Percentiles rank a stretch among this genome's conserved stretches.
Evolutionary conservation across 1,140 invertebrate species (phyloP).

Genomic region (Microvelia longipes): DNA sequence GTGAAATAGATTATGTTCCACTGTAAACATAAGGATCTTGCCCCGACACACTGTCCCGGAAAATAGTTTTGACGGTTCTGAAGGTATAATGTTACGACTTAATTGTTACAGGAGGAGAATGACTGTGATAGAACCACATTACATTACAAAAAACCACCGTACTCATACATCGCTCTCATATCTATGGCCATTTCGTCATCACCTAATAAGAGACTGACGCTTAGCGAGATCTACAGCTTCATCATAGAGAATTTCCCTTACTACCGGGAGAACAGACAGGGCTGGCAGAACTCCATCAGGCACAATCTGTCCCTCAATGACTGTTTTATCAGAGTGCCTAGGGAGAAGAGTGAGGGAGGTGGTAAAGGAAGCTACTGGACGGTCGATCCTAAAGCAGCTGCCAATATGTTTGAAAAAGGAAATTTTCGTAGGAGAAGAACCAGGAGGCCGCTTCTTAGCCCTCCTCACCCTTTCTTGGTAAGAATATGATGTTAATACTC

Average conservation of each 20-base stretch:
- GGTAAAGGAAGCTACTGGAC: constrained; percentile 98
- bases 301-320: constrained; percentile 97
- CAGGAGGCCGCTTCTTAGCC: constrained; percentile 14
- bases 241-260: constrained; percentile 97
- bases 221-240: constrained; percentile 90
- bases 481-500: no score
- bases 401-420: constrained; percentile 98
- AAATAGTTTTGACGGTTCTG: no score
- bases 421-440: constrained; percentile 24
- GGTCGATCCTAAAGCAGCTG: constrained; percentile 76
- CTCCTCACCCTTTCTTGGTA: no score
- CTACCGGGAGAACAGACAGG: constrained; percentile 92
- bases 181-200: constrained; percentile 95
- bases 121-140: constrained; percentile 9
- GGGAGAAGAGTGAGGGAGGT: constrained; percentile 71
- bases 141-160: constrained; percentile 79
- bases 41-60: no score
- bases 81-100: no score
- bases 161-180: constrained; percentile 94
- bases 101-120: background rate
- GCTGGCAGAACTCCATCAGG: constrained; percentile 89
- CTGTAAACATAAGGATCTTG: no score
- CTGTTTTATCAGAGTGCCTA: constrained; percentile 90
- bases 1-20: no score
- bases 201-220: constrained; percentile 81